These are phyloP conservation scores for Cremastinae sp. DNA, from an alignment of 2,888 invertebrate genomes.

Conservation along the genomic window DNA sequence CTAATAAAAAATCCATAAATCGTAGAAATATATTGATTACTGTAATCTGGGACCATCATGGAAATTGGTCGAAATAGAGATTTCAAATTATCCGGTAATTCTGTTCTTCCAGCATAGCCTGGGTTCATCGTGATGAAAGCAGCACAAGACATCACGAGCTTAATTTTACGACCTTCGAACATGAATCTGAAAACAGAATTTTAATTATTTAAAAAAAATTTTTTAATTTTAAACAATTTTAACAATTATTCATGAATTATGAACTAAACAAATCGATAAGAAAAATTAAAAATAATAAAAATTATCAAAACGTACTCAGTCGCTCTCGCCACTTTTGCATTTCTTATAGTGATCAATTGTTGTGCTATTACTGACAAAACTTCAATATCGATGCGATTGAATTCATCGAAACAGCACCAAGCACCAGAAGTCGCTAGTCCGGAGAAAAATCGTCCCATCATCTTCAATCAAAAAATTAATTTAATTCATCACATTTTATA, in stretches of 20 bases:
- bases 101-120: slow-evolving; percentile 94
- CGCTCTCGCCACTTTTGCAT: slow-evolving; percentile 88
- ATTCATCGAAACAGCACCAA: slow-evolving; percentile 96
- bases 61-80: slow-evolving; percentile 92
- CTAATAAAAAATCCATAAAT: neutral
- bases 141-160: slow-evolving; percentile 89
- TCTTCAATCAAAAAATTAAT: slow-evolving; percentile 78
- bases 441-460: slow-evolving; percentile 96
- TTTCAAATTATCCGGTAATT: slow-evolving; percentile 93
- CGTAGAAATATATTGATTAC: no score
- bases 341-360: slow-evolving; percentile 92
- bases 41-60: slow-evolving; percentile 97
- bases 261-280: no score
- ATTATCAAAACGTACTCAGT: slow-evolving; percentile 77
- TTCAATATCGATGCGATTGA: slow-evolving; percentile 94
- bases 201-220: slow-evolving; percentile 21
- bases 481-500: slow-evolving; percentile 9
- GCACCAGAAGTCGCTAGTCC: slow-evolving; percentile 94
- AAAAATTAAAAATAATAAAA: no score
- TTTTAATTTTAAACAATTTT: neutral
- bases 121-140: slow-evolving; percentile 97
- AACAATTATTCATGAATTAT: no score
- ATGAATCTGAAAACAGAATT: slow-evolving; percentile 84
- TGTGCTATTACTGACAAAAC: slow-evolving; percentile 95
- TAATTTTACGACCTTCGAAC: slow-evolving; percentile 95